Evolutionary conservation across 2,888 invertebrate species (phyloP), one percentile per base, ranked within the genome.

Genomic region (Laothoe populi): DNA sequence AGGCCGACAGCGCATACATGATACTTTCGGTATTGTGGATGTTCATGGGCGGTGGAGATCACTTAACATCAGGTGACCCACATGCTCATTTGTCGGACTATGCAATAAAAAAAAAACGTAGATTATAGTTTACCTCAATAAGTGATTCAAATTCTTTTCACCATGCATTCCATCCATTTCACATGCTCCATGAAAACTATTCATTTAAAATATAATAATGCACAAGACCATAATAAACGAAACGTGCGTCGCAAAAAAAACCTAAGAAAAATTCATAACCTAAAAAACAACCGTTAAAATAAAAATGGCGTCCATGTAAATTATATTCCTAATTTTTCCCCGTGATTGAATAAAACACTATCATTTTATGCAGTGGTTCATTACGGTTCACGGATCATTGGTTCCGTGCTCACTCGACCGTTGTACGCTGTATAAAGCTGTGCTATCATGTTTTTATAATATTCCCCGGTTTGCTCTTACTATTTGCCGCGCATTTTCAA

Each of bases 361-460:
- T 59, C 59, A 31, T 42, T 44, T 59, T 45, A 59, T 64, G 65
- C 62, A 62, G 62, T 23, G 66, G 65, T 60, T 65, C 71, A 72
- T 75, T 74, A 74, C 71, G 65, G 69, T 71, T 74, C 71, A 66
- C 76, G 66, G 42, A 64, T 70, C 74, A 74, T 74, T 74, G 74
- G 53, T 61, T 40, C 60, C 63, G 59, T 70, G 66, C 59, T 64
- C 66, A 63, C 53, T 64, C 63, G 66, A 64, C 58, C 68, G 64
- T 53, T 11, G 48, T 24, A 16, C 42, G 42, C 58, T 42, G 24
- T 42, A 58, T 42, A 16, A 45, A 59, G 59, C 59, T 44, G 19
- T 42, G 44, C 53, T 53, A 53, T 53, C 53, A 53, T 53, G 31
- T 53, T 53, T 53, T 53, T 53, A 53, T 53, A 53, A 53, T 53